These are phyloP conservation scores for Euproctis similis DNA, from an alignment of 2,888 invertebrate species.

Conservation along the genomic window DNA sequence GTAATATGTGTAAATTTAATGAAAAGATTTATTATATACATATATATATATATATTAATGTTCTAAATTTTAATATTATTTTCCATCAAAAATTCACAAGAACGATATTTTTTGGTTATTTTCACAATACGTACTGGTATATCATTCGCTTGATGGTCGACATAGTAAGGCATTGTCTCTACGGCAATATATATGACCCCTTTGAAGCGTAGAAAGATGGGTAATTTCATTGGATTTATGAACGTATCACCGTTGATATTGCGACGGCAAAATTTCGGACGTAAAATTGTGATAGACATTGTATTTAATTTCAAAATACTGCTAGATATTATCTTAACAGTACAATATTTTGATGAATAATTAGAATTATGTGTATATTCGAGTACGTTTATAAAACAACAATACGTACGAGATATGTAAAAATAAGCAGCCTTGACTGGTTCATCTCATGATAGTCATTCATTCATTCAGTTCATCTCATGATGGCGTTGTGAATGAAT, in stretches of 20 bases:
- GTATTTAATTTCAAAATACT: constrained; percentile 36
- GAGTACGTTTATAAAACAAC: too few species aligned
- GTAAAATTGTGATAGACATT: constrained; percentile 56
- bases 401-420: too few species aligned
- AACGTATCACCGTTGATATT: constrained; percentile 62
- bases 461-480: too few species aligned
- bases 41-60: too few species aligned
- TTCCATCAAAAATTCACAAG: constrained; percentile 11
- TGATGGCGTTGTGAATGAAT: too few species aligned
- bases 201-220: constrained; percentile 72
- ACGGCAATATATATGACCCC: constrained; percentile 64
- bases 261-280: constrained; percentile 56
- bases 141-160: constrained; percentile 63
- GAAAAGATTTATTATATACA: too few species aligned
- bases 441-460: too few species aligned
- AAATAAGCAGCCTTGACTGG: too few species aligned
- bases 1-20: too few species aligned
- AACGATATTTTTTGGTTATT: constrained; percentile 10
- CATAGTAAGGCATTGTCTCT: constrained; percentile 63
- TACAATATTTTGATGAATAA: too few species aligned
- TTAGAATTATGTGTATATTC: too few species aligned
- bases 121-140: constrained; percentile 53
- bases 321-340: too few species aligned
- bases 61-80: constrained; percentile 7
- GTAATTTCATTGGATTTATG: constrained; percentile 73